Evolutionary conservation across 2,113 vertebrate genomes (phyloP).

Genomic region (Bubo scandiacus): DNA sequence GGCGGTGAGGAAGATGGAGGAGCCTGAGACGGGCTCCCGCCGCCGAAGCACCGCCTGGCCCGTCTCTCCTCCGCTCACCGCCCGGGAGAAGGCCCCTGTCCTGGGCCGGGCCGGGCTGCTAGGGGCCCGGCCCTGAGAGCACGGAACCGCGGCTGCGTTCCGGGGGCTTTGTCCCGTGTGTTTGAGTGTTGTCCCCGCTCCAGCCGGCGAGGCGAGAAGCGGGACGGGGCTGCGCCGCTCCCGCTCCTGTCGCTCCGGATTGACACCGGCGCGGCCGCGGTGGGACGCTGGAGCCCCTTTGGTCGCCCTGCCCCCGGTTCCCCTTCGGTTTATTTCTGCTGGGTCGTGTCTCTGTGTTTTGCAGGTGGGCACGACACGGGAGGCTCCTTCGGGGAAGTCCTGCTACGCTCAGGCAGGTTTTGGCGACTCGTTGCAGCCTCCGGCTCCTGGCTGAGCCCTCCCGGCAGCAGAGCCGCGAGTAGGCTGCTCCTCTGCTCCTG

Average conservation of each 20-base stretch:
- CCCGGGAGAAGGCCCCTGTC: neutral
- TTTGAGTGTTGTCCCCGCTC: too few relatives aligned
- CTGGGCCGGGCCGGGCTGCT: too few relatives aligned
- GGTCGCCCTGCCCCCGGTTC: neutral
- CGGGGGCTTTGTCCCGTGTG: neutral
- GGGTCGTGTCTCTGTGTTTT: neutral
- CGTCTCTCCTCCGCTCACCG: neutral
- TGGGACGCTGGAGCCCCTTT: neutral
- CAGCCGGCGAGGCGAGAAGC: neutral
- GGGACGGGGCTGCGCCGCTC: neutral
- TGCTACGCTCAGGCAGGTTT: neutral
- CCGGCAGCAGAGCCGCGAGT: neutral
- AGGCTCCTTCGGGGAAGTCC: neutral
- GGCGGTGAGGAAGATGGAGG: neutral
- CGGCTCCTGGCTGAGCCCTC: neutral
- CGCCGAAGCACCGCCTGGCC: neutral
- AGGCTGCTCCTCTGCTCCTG: neutral
- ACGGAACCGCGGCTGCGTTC: neutral
- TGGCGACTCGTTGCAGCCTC: neutral
- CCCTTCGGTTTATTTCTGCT: neutral
- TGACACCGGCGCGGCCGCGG: neutral
- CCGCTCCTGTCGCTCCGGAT: neutral
- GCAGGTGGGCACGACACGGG: neutral
- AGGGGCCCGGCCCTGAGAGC: neutral
- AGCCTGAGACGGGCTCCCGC: neutral